Conservation (phyloP, 1,140 invertebrate genomes). For the Drosophila sechellia region DNA sequence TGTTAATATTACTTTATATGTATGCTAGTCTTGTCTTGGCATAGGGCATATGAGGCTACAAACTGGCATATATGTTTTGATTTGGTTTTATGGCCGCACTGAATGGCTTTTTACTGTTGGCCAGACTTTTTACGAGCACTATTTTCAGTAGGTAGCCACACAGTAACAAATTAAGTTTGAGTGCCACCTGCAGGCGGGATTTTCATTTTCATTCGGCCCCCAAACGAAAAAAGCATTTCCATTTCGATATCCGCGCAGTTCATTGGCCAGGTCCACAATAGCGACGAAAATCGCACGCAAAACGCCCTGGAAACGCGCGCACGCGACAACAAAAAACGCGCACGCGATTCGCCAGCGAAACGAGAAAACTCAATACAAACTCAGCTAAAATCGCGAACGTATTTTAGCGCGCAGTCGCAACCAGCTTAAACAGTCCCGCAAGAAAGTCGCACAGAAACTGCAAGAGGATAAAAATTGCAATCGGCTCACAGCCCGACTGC, state of each 20-base stretch:
- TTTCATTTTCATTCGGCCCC: constrained; percentile 44
- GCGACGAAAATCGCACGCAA: constrained; percentile 62
- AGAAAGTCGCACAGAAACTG: constrained; percentile 84
- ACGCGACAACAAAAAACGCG: constrained; percentile 69
- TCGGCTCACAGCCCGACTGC: constrained; percentile 58
- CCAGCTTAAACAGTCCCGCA: constrained; percentile 83
- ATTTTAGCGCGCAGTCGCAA: constrained; percentile 65
- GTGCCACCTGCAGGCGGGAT: constrained; percentile 46
- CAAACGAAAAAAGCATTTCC: constrained; percentile 25
- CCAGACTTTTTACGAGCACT: constrained; percentile 58
- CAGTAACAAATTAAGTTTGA: constrained; percentile 59
- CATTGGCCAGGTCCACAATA: constrained; percentile 48
- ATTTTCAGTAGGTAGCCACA: constrained; percentile 53
- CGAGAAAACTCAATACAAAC: constrained; percentile 23
- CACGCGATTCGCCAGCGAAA: constrained; percentile 38
- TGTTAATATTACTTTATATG: constrained; percentile 65
- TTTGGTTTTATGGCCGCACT: constrained; percentile 77
- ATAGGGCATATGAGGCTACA: constrained; percentile 29
- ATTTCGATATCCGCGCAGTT: constrained; percentile 50
- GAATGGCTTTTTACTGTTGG: constrained; percentile 77
- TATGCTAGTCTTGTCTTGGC: constrained; percentile 36
- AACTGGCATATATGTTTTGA: constrained; percentile 53
- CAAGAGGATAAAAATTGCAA: constrained; percentile 82
- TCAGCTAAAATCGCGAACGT: constrained; percentile 17
- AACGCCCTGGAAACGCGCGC: constrained; percentile 71